Evolutionary conservation across 2,888 invertebrate species (phyloP).

Genomic region (Ophion obscuratus): DNA sequence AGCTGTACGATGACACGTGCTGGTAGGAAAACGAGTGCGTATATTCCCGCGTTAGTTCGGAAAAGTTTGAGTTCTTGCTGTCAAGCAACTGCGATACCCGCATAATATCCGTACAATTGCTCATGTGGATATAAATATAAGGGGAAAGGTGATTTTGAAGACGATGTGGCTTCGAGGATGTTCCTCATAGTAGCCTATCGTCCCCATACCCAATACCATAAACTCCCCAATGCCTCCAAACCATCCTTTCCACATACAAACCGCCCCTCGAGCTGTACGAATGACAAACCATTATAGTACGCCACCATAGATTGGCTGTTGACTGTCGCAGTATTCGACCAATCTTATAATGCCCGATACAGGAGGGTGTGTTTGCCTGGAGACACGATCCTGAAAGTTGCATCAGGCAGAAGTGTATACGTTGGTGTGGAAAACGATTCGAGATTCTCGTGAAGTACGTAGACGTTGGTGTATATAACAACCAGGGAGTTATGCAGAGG

Average conservation of each 20-base stretch:
- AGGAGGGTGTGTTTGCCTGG: constrained; percentile 34
- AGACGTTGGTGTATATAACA: constrained; percentile 20
- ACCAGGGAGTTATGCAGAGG: constrained; percentile 6
- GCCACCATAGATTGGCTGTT: constrained; percentile 53
- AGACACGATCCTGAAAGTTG: constrained; percentile 38
- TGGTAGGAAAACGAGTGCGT: constrained; percentile 19
- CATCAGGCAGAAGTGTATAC: background rate
- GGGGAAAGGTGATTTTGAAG: too few species aligned
- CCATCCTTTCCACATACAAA: background rate
- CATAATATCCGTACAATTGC: constrained; percentile 6
- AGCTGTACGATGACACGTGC: constrained; percentile 24
- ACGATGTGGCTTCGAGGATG: too few species aligned
- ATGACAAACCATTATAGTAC: constrained; percentile 57
- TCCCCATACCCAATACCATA: too few species aligned
- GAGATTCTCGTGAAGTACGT: constrained; percentile 26
- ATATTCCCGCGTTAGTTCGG: constrained; percentile 24
- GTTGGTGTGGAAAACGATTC: constrained; percentile 29
- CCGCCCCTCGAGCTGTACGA: constrained; percentile 12
- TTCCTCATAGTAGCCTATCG: too few species aligned
- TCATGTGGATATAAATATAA: background rate
- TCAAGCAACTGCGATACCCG: constrained; percentile 30
- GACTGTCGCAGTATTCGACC: constrained; percentile 48
- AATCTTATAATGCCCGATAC: constrained; percentile 38
- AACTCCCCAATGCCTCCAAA: too few species aligned
- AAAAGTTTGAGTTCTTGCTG: constrained; percentile 31